Percentiles rank a stretch among this genome's conserved stretches.
Evolutionary conservation across 2,113 vertebrate species (phyloP).

Genomic region (Scartelaos histophorus): DNA sequence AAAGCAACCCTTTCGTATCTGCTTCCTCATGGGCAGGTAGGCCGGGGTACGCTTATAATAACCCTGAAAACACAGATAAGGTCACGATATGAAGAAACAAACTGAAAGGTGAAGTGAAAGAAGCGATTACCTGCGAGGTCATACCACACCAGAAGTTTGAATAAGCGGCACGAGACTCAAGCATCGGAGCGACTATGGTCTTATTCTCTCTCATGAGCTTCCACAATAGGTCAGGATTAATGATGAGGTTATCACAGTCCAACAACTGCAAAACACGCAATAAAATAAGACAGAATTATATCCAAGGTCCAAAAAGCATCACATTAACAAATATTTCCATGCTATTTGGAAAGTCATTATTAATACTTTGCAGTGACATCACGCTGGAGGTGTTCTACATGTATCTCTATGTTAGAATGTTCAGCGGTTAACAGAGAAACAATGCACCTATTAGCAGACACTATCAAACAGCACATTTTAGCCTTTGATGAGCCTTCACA

Average conservation of each 20-base stretch:
- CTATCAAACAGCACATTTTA: too few relatives aligned
- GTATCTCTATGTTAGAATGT: too few relatives aligned
- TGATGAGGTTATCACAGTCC: conserved; percentile 89
- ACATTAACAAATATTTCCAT: not conserved
- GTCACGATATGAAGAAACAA: conserved; percentile 6
- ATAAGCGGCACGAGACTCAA: conserved; percentile 90
- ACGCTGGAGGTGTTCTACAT: too few relatives aligned
- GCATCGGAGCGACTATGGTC: conserved; percentile 89
- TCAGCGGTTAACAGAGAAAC: too few relatives aligned
- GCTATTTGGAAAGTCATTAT: too few relatives aligned
- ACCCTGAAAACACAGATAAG: conserved; percentile 71
- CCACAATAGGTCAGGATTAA: conserved; percentile 80
- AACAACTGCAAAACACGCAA: conserved; percentile 71
- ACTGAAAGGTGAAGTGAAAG: not conserved
- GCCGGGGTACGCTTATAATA: conserved; percentile 91
- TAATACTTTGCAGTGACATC: too few relatives aligned
- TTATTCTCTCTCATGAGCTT: conserved; percentile 88
- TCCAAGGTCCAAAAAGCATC: not conserved
- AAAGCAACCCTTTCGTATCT: conserved; percentile 85
- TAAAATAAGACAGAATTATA: not conserved
- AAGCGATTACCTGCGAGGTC: conserved; percentile 83
- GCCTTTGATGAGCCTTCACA: too few relatives aligned
- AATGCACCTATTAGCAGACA: too few relatives aligned
- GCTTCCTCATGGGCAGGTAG: conserved; percentile 88
- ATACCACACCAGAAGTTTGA: conserved; percentile 98